Conservation (phyloP, 2,888 invertebrate genomes). For the Blomia tropicalis region DNA sequence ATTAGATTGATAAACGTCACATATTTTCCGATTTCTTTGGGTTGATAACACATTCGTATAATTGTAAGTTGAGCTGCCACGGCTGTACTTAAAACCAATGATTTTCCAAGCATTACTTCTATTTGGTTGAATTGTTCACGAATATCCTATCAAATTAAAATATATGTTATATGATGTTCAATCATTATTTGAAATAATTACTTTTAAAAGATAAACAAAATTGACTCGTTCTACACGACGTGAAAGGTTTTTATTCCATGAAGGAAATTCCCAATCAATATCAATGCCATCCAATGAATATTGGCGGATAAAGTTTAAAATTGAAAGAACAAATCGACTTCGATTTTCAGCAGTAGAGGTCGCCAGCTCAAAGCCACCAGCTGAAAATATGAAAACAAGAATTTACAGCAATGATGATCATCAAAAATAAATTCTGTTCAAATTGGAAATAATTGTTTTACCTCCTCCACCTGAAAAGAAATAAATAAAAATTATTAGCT, state of each 20-base stretch:
- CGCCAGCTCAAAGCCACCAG: constrained; percentile 18
- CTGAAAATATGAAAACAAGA: background rate
- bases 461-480: constrained; percentile 36
- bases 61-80: constrained; percentile 62
- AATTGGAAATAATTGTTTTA: too few species aligned
- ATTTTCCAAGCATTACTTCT: background rate
- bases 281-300: constrained; percentile 33
- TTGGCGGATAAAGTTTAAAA: constrained; percentile 28
- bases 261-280: constrained; percentile 54
- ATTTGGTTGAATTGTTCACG: background rate
- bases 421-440: too few species aligned
- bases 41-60: constrained; percentile 58
- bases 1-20: constrained; percentile 71
- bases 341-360: constrained; percentile 1
- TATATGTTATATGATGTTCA: background rate
- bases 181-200: background rate
- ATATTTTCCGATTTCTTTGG: constrained; percentile 57
- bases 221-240: background rate
- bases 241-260: constrained; percentile 37
- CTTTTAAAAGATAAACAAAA: constrained; percentile 1
- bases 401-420: background rate
- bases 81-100: constrained; percentile 50
- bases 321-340: constrained; percentile 31
- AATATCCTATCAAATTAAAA: constrained; percentile 8
- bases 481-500: background rate